Base-by-base conservation (phyloP, 2,797 vertebrate genomes). In the Catamblyrhynchus diadema region DNA sequence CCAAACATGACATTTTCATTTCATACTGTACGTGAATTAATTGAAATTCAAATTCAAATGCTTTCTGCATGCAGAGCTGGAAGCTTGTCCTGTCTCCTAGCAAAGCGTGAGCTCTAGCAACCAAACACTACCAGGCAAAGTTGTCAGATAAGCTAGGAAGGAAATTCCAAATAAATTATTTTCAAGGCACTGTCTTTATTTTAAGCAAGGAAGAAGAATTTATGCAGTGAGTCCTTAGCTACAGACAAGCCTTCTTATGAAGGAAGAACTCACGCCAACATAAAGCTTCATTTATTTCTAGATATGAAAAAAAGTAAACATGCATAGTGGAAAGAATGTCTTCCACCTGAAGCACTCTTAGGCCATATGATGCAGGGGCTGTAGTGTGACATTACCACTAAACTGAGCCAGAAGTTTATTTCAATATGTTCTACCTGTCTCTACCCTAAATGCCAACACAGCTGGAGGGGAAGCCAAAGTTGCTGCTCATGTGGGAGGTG, bases 41-140 rank as follows among this genome's bases (percentile, higher is more conserved):
- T 87, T 85, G 87, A 88, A 95, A 96, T 90, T 86, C 71, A 94
- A 94, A 93, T 71, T 62, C 33, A 85, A 51, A 73, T 50, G 82
- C 82, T 81, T 90, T 80, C 77, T 88, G 89, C 73, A 54, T 61
- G 77, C 94, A 90, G 73, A 93, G 91, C 92, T 81, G 85, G 89
- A 95, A 88, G 86, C 96, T 88, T 84, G 87, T 93, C 93, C 91
- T 93, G 87, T 81, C 95, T 96, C 66, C 71, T 71, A 86, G 91
- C 10, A 5, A 89, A 93, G 74, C 1, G 6, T 78, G 79, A 20
- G 1, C 71, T 92, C 69, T 81, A 91, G 82, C 77, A 91, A 88
- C 75, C 47, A 71, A 94, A 89, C 5, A 12, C 64, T 50, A 72
- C 62, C 69, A 65, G 41, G 72, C 54, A 77, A 93, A 79, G 57